phyloP scores from a whole-genome alignment of 2,797 vertebrate genomes.

The Siniperca obscura region DNA sequence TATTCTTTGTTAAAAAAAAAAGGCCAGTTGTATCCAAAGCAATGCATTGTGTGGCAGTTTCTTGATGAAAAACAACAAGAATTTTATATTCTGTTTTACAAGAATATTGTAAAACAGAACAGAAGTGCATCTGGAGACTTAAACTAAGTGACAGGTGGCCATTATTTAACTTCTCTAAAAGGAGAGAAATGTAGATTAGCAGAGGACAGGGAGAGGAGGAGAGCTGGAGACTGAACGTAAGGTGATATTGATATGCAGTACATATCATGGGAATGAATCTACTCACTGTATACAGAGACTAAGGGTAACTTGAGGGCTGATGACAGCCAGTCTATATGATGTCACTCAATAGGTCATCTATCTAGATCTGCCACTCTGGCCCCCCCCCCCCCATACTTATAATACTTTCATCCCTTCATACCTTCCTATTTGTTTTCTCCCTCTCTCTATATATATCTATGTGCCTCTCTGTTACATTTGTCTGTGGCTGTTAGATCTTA shows the following conservation, averaged over 20 bases:
- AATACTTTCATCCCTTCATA: slow-evolving; percentile 8
- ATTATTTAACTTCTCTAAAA: slow-evolving; percentile 3
- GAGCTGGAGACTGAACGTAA: background rate
- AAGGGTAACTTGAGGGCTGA: slow-evolving; percentile 13
- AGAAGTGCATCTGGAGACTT: background rate
- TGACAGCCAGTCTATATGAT: slow-evolving; percentile 37
- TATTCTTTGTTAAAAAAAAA: background rate
- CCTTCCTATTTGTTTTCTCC: slow-evolving; percentile 13
- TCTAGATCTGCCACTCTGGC: slow-evolving; percentile 21
- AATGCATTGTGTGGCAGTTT: background rate
- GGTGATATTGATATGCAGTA: slow-evolving; percentile 11
- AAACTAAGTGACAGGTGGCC: background rate
- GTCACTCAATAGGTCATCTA: slow-evolving; percentile 41
- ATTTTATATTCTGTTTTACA: too few relatives aligned
- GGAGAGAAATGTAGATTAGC: background rate
- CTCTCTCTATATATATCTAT: background rate
- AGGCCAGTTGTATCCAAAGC: background rate
- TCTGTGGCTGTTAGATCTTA: slow-evolving; percentile 20
- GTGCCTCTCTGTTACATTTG: slow-evolving; percentile 1
- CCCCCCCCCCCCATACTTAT: slow-evolving; percentile 14
- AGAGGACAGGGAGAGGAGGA: background rate
- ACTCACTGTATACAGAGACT: slow-evolving; percentile 1
- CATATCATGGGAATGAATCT: slow-evolving; percentile 13
- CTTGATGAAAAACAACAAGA: background rate
- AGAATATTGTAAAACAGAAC: background rate